Base-by-base conservation (phyloP, 2,888 invertebrate species). In the Leucoma salicis region DNA sequence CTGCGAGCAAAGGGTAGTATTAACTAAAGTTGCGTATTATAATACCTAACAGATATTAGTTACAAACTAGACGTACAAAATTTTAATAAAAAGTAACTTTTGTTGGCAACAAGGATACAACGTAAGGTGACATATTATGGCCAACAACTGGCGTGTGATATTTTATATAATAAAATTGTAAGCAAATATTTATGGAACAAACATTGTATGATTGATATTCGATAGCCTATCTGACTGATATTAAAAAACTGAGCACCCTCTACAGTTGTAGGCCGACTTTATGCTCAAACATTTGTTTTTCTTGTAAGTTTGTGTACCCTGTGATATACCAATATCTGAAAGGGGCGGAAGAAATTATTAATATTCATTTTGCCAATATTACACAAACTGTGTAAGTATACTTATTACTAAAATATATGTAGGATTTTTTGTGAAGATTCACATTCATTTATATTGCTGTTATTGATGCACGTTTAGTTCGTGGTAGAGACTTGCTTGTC, bases 51-150 rank as follows among this genome's bases (percentile, higher is more conserved):
- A 27, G 2, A 10, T 27, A 11, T n/a, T 4, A 6, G n/a, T 10
- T 27, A n/a, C 27, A 27, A 11, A 11, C 2, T n/a, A 27, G n/a
- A 21, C 27, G 2, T 25, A 25, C 10, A 27, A 27, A 27, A n/a
- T n/a, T 27, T 4, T 27, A 27, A 10, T 27, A 27, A 27, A n/a
- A n/a, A 27, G 27, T 3, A 27, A 29, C 14, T 4, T 29, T 14
- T 14, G 7, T 5, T 1, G 10, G 13, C 12, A 13, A 29, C 5
- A 14, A 27, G n/a, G 3, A 27, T 7, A 14, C 14, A 45, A 35
- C 6, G 35, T 36, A 40, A 54, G 39, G 50, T 35, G 49, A 46
- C 52, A 58, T 58, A n/a, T n/a, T n/a, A 33, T 52, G 60, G 49
- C 47, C 44, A 28, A 46, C 47, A 52, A 55, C 54, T 61, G 58